A percentile compares a stretch with the other conserved stretches of the same genome.
Conservation (phyloP, 2,797 vertebrate genomes). For the Leptoclinus maculatus region DNA sequence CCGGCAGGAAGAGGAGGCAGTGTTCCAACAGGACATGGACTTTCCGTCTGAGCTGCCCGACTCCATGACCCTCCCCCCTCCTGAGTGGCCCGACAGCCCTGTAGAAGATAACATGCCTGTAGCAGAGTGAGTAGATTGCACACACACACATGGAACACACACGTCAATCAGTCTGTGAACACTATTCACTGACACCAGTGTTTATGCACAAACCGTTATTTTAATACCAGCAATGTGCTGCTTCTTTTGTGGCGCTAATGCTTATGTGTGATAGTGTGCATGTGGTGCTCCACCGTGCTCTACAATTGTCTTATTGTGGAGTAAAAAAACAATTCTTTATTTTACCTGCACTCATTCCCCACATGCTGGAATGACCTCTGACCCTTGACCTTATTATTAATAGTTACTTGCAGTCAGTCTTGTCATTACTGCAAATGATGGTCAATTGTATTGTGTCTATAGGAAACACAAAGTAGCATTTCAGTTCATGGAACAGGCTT, state of each 20-base stretch:
- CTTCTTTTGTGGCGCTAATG: background rate
- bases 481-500: background rate
- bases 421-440: background rate
- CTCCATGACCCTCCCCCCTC: constrained; percentile 68
- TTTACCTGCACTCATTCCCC: background rate
- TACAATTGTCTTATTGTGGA: background rate
- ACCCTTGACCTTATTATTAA: background rate
- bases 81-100: constrained; percentile 80
- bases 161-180: background rate
- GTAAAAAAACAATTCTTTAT: background rate
- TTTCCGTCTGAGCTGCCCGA: constrained; percentile 67
- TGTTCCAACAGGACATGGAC: constrained; percentile 41
- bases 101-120: constrained; percentile 55
- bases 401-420: background rate
- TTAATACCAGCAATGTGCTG: too few species aligned
- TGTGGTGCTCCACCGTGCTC: background rate
- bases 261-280: background rate
- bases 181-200: background rate
- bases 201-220: background rate
- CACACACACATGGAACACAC: background rate
- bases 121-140: constrained; percentile 69
- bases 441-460: background rate
- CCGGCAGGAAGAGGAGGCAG: constrained; percentile 15
- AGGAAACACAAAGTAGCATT: background rate
- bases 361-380: constrained; percentile 4